Conservation (phyloP, 2,797 vertebrate genomes). For the Ctenopoma kingsleyae region DNA sequence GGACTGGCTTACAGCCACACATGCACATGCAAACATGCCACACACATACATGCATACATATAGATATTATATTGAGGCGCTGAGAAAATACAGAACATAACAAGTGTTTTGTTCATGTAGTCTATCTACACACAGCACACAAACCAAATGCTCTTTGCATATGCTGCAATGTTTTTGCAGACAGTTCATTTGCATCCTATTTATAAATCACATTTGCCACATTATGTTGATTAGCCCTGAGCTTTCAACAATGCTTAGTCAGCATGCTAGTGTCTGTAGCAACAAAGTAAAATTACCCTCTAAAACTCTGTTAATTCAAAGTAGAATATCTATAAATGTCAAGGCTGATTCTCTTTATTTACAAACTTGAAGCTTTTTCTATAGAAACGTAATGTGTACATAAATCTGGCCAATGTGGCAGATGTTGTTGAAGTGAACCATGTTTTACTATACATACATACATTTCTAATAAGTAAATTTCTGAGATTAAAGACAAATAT, state of each 20-base stretch:
- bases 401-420: background rate
- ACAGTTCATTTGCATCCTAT: conserved; percentile 20
- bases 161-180: conserved; percentile 19
- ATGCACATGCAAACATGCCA: conserved; percentile 30
- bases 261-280: conserved; percentile 16
- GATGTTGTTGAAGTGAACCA: conserved; percentile 12
- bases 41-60: conserved; percentile 32
- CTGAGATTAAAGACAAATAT: conserved; percentile 48
- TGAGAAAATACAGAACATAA: conserved; percentile 53
- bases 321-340: conserved; percentile 20
- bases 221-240: conserved; percentile 14
- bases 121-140: conserved; percentile 37
- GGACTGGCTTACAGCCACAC: conserved; percentile 55
- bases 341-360: conserved; percentile 17
- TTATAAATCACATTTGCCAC: conserved; percentile 10
- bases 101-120: conserved; percentile 50
- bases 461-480: conserved; percentile 32
- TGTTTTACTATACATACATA: conserved; percentile 8
- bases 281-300: conserved; percentile 14
- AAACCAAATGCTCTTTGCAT: conserved; percentile 41
- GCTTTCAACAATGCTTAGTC: conserved; percentile 11
- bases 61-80: conserved; percentile 27
- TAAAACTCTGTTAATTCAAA: conserved; percentile 24
- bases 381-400: conserved; percentile 11
- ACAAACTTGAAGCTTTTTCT: conserved; percentile 14